Percentiles rank a stretch among this genome's conserved stretches.
phyloP scores from a whole-genome alignment of 2,113 vertebrate species.

The Origma solitaria region DNA sequence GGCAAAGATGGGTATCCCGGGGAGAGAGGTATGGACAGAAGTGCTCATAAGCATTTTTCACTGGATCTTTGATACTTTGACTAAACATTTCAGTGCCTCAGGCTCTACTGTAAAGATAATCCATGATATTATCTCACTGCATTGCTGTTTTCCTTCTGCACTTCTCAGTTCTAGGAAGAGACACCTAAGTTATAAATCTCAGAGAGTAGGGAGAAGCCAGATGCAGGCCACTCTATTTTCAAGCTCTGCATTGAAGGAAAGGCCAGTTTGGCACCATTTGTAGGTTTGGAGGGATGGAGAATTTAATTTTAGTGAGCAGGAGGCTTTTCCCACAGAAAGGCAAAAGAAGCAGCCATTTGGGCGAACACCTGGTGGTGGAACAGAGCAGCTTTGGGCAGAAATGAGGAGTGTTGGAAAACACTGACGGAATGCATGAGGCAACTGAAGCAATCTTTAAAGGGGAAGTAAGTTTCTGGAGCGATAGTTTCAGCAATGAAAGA shows the following conservation, averaged over 20 bases:
- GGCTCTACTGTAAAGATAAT: background rate
- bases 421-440: background rate
- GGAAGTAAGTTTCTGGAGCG: background rate
- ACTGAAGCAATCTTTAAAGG: background rate
- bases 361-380: background rate
- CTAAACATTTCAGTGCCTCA: background rate
- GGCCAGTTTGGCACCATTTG: background rate
- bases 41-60: fast-evolving
- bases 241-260: background rate
- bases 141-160: background rate
- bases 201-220: background rate
- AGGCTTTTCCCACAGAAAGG: background rate
- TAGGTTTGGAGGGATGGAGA: background rate
- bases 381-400: background rate
- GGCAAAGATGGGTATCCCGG: slow-evolving; percentile 77
- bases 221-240: background rate
- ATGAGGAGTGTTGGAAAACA: background rate
- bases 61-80: background rate
- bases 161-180: background rate
- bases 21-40: slow-evolving; percentile 76
- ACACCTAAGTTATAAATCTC: background rate
- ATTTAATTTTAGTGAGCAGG: background rate
- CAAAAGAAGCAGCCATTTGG: background rate
- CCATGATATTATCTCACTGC: background rate
- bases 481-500: background rate